Conservation (phyloP, 1,140 invertebrate genomes). For the Drosophila ercepeae region DNA sequence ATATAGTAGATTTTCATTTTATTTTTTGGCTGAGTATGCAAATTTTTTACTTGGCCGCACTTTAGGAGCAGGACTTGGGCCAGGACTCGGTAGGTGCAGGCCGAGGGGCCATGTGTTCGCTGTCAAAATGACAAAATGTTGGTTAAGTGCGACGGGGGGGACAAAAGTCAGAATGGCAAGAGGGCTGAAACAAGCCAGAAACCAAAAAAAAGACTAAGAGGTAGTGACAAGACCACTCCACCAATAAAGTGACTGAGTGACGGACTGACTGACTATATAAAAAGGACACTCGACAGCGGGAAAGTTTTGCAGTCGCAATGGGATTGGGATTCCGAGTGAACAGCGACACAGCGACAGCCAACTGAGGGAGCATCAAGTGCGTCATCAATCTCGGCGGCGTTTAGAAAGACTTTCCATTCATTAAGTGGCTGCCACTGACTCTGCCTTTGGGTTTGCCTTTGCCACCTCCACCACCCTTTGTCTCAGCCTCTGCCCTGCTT, state of each 20-base stretch:
- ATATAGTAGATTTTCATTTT: constrained; percentile 4
- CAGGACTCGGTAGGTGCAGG: constrained; percentile 8
- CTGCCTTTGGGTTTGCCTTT: neutral
- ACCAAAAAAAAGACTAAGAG: constrained; percentile 24
- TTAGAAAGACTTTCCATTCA: constrained; percentile 60
- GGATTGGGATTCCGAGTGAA: constrained; percentile 37
- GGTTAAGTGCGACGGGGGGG: constrained; percentile 59
- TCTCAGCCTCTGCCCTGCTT: too few relatives aligned
- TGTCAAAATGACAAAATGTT: constrained; percentile 80
- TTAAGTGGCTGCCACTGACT: constrained; percentile 48
- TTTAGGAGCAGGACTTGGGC: constrained; percentile 35
- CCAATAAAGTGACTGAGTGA: constrained; percentile 50
- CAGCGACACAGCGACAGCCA: constrained; percentile 15
- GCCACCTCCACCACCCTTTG: neutral
- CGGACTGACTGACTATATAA: constrained; percentile 43
- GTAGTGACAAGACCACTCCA: constrained; percentile 45
- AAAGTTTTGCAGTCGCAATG: constrained; percentile 47
- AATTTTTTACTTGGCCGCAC: constrained; percentile 75
- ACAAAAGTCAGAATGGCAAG: constrained; percentile 41
- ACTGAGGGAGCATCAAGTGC: constrained; percentile 66
- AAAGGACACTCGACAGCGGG: constrained; percentile 46
- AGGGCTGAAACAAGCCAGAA: constrained; percentile 4
- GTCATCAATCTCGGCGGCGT: constrained; percentile 72
- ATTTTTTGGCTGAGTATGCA: constrained; percentile 57
- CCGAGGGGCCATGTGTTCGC: constrained; percentile 45